phyloP scores from a whole-genome alignment of 2,888 invertebrate genomes.

The Mamestra brassicae region DNA sequence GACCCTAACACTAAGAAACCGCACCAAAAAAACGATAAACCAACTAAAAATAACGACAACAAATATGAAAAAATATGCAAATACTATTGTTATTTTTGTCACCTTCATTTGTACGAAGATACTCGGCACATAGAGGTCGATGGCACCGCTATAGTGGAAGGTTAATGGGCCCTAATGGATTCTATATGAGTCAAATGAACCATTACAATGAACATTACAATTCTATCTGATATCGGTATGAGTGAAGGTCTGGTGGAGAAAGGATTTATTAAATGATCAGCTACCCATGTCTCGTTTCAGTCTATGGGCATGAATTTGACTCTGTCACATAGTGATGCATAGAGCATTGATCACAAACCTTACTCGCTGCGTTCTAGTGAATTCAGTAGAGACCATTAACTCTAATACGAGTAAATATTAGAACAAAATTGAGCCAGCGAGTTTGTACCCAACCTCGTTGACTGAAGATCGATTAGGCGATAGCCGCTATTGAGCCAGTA shows the following conservation, averaged over 20 bases:
- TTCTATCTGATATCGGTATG: neutral
- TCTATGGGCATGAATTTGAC: no score
- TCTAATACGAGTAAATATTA: no score
- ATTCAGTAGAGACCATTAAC: no score
- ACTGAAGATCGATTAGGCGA: no score
- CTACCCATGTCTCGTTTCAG: no score
- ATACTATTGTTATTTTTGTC: constrained; percentile 36
- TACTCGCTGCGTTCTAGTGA: no score
- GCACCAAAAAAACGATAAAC: neutral
- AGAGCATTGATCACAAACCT: no score
- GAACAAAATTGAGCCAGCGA: no score
- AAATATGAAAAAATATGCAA: constrained; percentile 1
- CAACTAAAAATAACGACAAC: neutral
- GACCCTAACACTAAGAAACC: neutral
- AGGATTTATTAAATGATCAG: neutral
- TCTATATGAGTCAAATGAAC: constrained; percentile 53
- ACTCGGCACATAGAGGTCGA: constrained; percentile 33
- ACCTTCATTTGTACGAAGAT: constrained; percentile 25
- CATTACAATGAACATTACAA: constrained; percentile 50
- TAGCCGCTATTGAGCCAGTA: no score
- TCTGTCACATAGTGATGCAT: no score
- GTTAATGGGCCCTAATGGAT: constrained; percentile 59
- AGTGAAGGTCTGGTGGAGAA: constrained; percentile 2
- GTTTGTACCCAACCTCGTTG: no score
- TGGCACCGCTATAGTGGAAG: constrained; percentile 39